Base-by-base conservation (phyloP, 2,888 invertebrate genomes). In the Drosophila lutescens region DNA sequence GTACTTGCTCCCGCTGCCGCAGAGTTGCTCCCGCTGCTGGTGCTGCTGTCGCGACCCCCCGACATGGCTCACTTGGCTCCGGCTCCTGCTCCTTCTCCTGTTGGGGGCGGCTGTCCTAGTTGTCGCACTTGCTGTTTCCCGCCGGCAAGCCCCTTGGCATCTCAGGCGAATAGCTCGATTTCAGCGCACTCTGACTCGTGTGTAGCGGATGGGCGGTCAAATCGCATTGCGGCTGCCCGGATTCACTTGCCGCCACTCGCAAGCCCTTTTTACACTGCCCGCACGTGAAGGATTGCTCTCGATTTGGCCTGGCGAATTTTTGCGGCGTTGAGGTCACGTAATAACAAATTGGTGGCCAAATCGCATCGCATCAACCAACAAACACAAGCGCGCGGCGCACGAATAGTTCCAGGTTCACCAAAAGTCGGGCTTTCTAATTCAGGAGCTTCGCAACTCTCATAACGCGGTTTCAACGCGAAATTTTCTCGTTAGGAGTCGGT, bases 1-100 rank as follows among this genome's bases (percentile, higher is more conserved):
- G 32, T 10, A 15, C 30, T 59, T 20, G 57, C 12, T 8, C 58
- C 57, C 9, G 40, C 57, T 12, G 58, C 40, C 17, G 57, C 58
- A 2, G 58, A 56, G 40, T 56, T 59, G 58, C 58, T 59, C 9
- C 40, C 67, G 73, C 73, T 86, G 57, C 58, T 59, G 20, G n/a
- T 66, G 71, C 70, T 86, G 57, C 73, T 79, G 47, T 85, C 84
- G 79, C 91, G 90, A 66, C 91, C 91, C 53, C 91, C 91, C 70
- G 91, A 90, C 91, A 91, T 91, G 46, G 62, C 49, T 50, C 23
- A 49, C 44, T 74, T 55, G 56, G 15, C 49, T 50, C 30, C 20
- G 20, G 2, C 23, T 23, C 26, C 26, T 2, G 26, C 58, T 32
- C 12, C 40, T 71, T 55, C 34, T 34, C 34, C 34, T 34, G 4